Evolutionary conservation across 1,140 invertebrate genomes (phyloP), one percentile per base, ranked within the genome.

Genomic region (Lucilia sericata): DNA sequence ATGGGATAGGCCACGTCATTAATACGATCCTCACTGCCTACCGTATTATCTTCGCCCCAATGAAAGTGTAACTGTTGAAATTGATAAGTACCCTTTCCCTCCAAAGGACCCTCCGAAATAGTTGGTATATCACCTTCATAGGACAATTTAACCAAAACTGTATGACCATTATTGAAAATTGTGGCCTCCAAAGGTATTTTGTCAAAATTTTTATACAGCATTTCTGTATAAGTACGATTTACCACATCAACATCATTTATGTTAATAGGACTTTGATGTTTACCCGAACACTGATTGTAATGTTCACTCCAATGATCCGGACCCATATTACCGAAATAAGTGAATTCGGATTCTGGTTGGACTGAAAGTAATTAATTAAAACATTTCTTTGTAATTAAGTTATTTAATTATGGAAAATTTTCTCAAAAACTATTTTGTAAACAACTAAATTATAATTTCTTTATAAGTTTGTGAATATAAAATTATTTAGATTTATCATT

Each of bases 11-110:
- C 93, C 49, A 91, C 91, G 86, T 95, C 94, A 84, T 97, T 96
- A 21, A 99, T 95, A 30, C 93, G 93, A 92, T 98, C 97, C 91
- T 99, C 98, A 1, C 96, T 97, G 36, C 98, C 98, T 76, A 94
- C 91, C 0, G 93, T 92, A 86, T 97, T 95, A 84, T 96, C 95
- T 74, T 94, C 93, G 0, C 97, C 97, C 95, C 95, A 95, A 87
- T 95, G 95, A 85, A 95, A 95, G 88, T 97, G 96, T 9, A 91
- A 88, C 85, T 98, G 97, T 30, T 94, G 93, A 86, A 98, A 96
- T 49, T 94, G 91, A 87, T 97, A 98, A 30, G 92, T 92, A 0
- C 93, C 92, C 0, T 93, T 90, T 8, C 47, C 0, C 4, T 81
- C 80, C 30, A 96, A 92, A 0, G 96, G 96, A 0, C 96, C 96